Percentiles rank a stretch among this genome's conserved stretches.
phyloP scores from a whole-genome alignment of 2,113 vertebrate species.

The Coryphaenoides rupestris region DNA sequence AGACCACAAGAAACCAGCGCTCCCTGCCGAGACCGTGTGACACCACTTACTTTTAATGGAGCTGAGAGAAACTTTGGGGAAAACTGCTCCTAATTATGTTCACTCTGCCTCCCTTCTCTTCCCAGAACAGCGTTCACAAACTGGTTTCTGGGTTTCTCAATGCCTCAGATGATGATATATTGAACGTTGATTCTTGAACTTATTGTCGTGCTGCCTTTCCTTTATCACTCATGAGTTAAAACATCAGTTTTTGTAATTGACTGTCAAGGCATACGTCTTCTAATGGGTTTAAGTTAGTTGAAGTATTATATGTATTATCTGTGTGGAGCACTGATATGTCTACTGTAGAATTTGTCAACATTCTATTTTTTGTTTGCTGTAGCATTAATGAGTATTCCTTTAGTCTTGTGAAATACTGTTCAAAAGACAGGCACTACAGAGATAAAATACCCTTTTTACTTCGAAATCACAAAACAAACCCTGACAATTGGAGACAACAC shows the following conservation, averaged over 20 bases:
- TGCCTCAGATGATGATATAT: slow-evolving; percentile 30
- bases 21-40: slow-evolving; percentile 37
- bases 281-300: no score
- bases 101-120: slow-evolving; percentile 35
- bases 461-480: slow-evolving; percentile 48
- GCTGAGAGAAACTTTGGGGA: slow-evolving; percentile 51
- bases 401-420: slow-evolving; percentile 18
- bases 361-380: slow-evolving; percentile 14
- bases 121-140: neutral
- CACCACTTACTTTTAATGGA: slow-evolving; percentile 45
- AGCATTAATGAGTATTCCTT: slow-evolving; percentile 47
- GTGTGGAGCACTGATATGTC: no score
- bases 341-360: no score
- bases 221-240: no score
- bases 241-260: no score
- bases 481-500: slow-evolving; percentile 63
- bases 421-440: slow-evolving; percentile 38
- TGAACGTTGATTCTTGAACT: slow-evolving; percentile 5
- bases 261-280: no score
- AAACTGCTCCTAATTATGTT: slow-evolving; percentile 52
- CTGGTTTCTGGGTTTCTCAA: slow-evolving; percentile 7
- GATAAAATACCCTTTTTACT: slow-evolving; percentile 48
- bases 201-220: no score
- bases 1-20: slow-evolving; percentile 43
- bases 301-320: no score